A percentile compares a stretch with the other conserved stretches of the same genome.
phyloP scores from a whole-genome alignment of 2,888 invertebrate species.

The Carterocephalus palaemon region DNA sequence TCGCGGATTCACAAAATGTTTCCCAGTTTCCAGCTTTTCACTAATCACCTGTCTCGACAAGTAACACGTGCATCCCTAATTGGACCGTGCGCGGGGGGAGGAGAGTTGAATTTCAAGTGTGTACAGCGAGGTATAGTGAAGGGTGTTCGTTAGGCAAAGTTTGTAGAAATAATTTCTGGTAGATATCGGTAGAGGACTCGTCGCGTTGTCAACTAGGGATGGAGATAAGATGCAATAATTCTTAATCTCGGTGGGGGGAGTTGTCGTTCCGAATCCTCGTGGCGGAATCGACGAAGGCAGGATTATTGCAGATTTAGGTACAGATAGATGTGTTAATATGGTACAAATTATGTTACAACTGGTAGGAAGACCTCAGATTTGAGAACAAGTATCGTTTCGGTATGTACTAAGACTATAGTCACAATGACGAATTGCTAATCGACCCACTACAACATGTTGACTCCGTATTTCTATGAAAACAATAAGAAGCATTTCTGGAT shows the following conservation, averaged over 20 bases:
- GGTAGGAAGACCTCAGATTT: too few relatives aligned
- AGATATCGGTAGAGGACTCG: slow-evolving; percentile 69
- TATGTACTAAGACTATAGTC: too few relatives aligned
- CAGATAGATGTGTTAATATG: too few relatives aligned
- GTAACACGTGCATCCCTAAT: slow-evolving; percentile 34
- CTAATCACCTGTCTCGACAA: slow-evolving; percentile 69
- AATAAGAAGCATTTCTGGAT: too few relatives aligned
- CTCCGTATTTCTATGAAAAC: too few relatives aligned
- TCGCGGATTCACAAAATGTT: slow-evolving; percentile 72
- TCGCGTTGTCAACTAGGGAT: slow-evolving; percentile 62
- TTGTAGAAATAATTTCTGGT: slow-evolving; percentile 71
- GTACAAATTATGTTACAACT: too few relatives aligned
- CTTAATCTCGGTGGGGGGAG: slow-evolving; percentile 53
- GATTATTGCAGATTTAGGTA: too few relatives aligned
- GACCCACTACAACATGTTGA: too few relatives aligned
- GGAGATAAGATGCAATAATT: slow-evolving; percentile 70
- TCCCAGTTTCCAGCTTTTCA: slow-evolving; percentile 73
- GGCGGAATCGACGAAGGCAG: too few relatives aligned
- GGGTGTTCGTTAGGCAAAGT: slow-evolving; percentile 54
- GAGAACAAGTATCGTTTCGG: too few relatives aligned
- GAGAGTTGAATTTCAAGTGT: slow-evolving; percentile 42
- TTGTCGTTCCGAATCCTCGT: slow-evolving; percentile 14
- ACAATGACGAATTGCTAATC: too few relatives aligned
- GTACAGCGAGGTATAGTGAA: slow-evolving; percentile 30
- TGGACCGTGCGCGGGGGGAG: slow-evolving; percentile 37